Conservation (phyloP, 2,113 vertebrate genomes). For the Crotophaga sulcirostris region DNA sequence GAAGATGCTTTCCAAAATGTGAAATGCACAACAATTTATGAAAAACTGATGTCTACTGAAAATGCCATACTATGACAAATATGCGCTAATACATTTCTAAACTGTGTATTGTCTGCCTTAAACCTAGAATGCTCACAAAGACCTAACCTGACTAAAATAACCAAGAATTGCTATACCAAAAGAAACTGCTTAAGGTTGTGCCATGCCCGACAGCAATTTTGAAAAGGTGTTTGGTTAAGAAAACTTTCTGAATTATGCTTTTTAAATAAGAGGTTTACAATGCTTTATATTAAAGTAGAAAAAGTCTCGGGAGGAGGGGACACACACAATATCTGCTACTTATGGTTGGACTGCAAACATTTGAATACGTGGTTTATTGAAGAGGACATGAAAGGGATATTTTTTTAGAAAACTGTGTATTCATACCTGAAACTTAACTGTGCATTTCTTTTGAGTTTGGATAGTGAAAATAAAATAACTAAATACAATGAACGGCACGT, state of each 20-base stretch:
- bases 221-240: neutral
- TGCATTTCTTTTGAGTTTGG: conserved; percentile 15
- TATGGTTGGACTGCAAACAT: neutral
- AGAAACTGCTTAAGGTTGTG: neutral
- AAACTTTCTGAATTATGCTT: neutral
- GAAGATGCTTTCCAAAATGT: neutral
- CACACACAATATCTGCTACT: neutral
- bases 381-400: neutral
- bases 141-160: neutral
- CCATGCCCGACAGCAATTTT: neutral
- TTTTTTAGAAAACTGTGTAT: neutral
- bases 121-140: neutral
- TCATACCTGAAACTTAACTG: neutral
- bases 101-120: conserved; percentile 19
- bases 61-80: neutral
- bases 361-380: neutral
- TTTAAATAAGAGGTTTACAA: conserved; percentile 15
- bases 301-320: neutral
- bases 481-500: neutral
- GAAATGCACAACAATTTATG: neutral
- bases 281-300: conserved; percentile 54
- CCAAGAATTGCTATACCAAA: neutral
- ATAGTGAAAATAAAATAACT: conserved; percentile 45
- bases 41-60: neutral
- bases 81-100: neutral